Conservation (phyloP, 2,888 invertebrate species). For the Flexamia atlantica region DNA sequence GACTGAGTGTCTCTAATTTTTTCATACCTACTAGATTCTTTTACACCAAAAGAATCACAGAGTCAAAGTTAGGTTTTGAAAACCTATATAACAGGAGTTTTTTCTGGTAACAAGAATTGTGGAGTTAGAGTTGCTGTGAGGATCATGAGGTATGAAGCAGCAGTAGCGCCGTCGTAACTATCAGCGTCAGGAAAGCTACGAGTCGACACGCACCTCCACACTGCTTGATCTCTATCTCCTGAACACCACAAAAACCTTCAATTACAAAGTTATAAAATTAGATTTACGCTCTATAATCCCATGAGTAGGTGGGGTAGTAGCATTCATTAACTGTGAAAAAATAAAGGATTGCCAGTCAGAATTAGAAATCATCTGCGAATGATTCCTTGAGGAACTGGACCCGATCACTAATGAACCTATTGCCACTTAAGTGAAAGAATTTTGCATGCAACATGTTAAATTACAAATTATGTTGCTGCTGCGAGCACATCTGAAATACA, state of each 20-base stretch:
- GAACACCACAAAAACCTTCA: slow-evolving; percentile 61
- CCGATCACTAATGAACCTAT: no score
- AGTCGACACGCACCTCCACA: slow-evolving; percentile 76
- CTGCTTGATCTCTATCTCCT: slow-evolving; percentile 83
- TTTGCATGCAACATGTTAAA: no score
- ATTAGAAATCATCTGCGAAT: no score
- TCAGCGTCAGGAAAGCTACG: slow-evolving; percentile 62
- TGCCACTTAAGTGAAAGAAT: no score
- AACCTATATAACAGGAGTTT: slow-evolving; percentile 54
- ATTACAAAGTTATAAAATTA: no score
- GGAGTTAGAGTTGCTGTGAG: slow-evolving; percentile 56
- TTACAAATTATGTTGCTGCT: no score
- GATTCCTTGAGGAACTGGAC: no score
- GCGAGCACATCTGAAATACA: no score
- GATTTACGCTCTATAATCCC: no score
- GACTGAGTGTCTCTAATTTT: slow-evolving; percentile 38
- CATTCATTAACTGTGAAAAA: no score
- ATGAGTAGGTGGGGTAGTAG: no score
- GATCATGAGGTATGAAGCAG: slow-evolving; percentile 63
- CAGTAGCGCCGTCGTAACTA: slow-evolving; percentile 60
- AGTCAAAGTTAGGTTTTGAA: slow-evolving; percentile 59
- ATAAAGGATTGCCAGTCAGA: no score
- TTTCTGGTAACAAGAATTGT: slow-evolving; percentile 62
- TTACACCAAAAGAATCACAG: slow-evolving; percentile 58
- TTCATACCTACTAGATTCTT: slow-evolving; percentile 52